Evolutionary conservation across 2,113 vertebrate species (phyloP), one percentile per base, ranked within the genome.

Genomic region (Phalacrocorax carbo): DNA sequence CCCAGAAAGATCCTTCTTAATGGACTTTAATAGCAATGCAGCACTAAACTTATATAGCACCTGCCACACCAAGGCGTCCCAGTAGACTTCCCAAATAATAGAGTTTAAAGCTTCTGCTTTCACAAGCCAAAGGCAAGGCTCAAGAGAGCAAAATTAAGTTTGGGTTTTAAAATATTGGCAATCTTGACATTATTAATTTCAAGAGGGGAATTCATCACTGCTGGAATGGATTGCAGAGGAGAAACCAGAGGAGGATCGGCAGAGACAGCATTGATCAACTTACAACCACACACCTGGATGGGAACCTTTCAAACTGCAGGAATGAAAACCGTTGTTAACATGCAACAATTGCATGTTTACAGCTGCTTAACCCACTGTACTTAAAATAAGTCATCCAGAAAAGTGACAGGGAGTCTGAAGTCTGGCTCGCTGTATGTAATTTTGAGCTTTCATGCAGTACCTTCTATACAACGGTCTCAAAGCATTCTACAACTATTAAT

Each of bases 131-230:
- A 96, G 71, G 58, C 81, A 88, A 94, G 52, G 65, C 86, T 96
- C 90, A 81, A 84, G 93, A 97, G 95, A 93, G 69, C 38, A 90
- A 96, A 96, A 91, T 91, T 86, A 96, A 77, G 86, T 94, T 94
- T 87, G 58, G 40, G 27, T 70, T 95, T 96, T 95, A 96, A 96
- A 96, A 96, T 90, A 97, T 82, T 94, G 95, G 94, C 91, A 94
- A 79, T 60, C 86, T 94, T 94, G 70, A 76, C 81, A 77, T 89
- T 97, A 96, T 94, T 97, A 95, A 93, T 96, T 97, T 97, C 80
- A 88, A 81, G 88, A 80, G 30, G 60, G 34, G 49, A 91, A 95
- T 86, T 95, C 78, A 90, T 92, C 92, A 86, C 34, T 92, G 55
- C 60, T 90, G 75, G 54, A 92, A 79, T 72, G 34, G 34, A 87